Evolutionary conservation across 2,113 vertebrate genomes (phyloP), one percentile per base, ranked within the genome.

Genomic region (Phoxinus phoxinus): DNA sequence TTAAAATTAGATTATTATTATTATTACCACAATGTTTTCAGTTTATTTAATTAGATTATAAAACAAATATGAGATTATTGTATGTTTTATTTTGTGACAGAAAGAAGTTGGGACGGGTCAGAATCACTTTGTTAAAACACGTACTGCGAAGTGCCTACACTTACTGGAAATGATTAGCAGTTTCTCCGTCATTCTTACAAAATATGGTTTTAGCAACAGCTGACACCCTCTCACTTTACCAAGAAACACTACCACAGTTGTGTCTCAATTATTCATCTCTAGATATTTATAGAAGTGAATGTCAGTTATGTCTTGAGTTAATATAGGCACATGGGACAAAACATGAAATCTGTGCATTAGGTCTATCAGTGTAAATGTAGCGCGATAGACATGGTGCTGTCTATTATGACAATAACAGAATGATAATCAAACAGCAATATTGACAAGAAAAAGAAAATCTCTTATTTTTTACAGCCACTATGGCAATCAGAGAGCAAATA

Each of bases 161-260:
- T 67, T 12, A 72, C 73, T 75, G 73, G 12, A 51, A 75, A 75
- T 48, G 41, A 74, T 19, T 15, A 51, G 15, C n/a, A 51, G 73
- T 75, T 53, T 76, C 46, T 53, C 7, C 25, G 51, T 53, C 6
- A 53, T 76, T 76, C 46, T 76, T 73, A 21, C 44, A 51, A 76
- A 76, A 76, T 41, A 27, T 21, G 8, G 73, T 76, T 53, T 32
- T 25, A 76, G 46, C 35, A 53, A 32, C 15, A 30, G 25, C 12
- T 30, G 13, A 30, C 25, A 19, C 15, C 73, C 73, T 75, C 12
- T 12, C n/a, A 30, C 19, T 75, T 75, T 51, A 75, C 72, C 8
- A 27, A 75, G 44, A 75, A 51, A 48, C 72, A 74, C 41, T 11
- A 74, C 23, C 72, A 48, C 41, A 74, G 72, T 44, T 17, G 72